Evolutionary conservation across 2,888 invertebrate species (phyloP).

Genomic region (Unio pictorum): DNA sequence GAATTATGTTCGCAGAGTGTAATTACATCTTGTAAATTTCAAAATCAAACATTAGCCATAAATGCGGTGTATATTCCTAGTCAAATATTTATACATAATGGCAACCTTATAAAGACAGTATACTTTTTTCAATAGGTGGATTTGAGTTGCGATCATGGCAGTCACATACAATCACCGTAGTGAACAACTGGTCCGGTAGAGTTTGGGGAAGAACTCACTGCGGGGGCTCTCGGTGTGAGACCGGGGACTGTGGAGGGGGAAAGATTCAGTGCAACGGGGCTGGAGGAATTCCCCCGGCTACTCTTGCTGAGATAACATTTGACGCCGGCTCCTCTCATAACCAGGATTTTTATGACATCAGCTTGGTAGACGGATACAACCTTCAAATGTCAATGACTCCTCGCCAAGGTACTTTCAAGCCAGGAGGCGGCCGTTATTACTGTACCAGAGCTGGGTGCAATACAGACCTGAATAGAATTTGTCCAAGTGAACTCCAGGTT

Average conservation of each 20-base stretch:
- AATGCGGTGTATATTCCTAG: too few species aligned
- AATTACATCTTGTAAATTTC: too few species aligned
- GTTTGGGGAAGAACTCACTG: constrained; percentile 73
- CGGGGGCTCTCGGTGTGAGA: constrained; percentile 62
- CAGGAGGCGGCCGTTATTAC: constrained; percentile 56
- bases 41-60: too few species aligned
- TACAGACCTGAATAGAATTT: constrained; percentile 67
- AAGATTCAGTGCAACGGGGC: constrained; percentile 71
- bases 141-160: constrained; percentile 12
- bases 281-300: constrained; percentile 58
- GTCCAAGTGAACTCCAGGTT: constrained; percentile 67
- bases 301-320: constrained; percentile 34
- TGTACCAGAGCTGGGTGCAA: constrained; percentile 69
- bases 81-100: background rate
- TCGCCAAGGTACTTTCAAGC: constrained; percentile 4
- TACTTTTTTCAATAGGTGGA: constrained; percentile 18
- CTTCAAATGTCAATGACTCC: constrained; percentile 42
- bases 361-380: constrained; percentile 75
- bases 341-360: constrained; percentile 74
- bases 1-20: too few species aligned
- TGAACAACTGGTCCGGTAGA: constrained; percentile 34
- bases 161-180: constrained; percentile 8
- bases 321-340: constrained; percentile 45
- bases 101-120: background rate
- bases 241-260: constrained; percentile 55